Evolutionary conservation across 2,888 invertebrate species (phyloP).

Genomic region (Agrochola circellaris): DNA sequence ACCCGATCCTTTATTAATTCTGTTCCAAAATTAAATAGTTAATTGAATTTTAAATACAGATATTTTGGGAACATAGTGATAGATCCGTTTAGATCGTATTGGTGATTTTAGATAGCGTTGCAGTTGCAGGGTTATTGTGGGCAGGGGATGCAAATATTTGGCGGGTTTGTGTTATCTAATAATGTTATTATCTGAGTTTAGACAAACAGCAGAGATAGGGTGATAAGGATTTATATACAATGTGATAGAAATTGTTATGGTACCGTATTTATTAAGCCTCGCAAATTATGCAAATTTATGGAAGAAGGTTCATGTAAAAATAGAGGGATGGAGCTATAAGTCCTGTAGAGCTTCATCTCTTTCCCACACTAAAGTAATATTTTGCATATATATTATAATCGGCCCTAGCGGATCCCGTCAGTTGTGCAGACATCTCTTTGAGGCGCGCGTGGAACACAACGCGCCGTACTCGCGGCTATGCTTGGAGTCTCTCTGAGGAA

Average conservation of each 20-base stretch:
- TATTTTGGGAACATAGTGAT: conserved; percentile 27
- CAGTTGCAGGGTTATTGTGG: conserved; percentile 18
- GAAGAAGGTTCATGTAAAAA: not conserved
- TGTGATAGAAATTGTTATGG: too few relatives aligned
- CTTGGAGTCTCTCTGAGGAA: too few relatives aligned
- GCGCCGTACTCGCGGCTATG: too few relatives aligned
- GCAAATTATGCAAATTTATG: not conserved
- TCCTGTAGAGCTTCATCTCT: too few relatives aligned
- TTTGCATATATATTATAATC: too few relatives aligned
- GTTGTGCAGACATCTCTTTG: too few relatives aligned
- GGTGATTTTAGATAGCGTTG: conserved; percentile 26
- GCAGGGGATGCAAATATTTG: conserved; percentile 14
- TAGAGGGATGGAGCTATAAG: not conserved
- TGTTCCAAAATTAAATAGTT: not conserved
- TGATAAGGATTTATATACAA: too few relatives aligned
- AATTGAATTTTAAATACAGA: conserved; percentile 41
- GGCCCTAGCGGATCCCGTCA: too few relatives aligned
- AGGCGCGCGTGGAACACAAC: too few relatives aligned
- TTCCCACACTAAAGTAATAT: too few relatives aligned
- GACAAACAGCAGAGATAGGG: conserved; percentile 3
- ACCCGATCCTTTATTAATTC: not conserved
- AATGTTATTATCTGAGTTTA: conserved; percentile 12
- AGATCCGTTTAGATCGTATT: conserved; percentile 16
- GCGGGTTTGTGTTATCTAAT: conserved; percentile 20
- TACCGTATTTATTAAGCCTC: not conserved